A percentile compares a stretch with the other conserved stretches of the same genome.
These are phyloP conservation scores for Trididemnum nubilum DNA, from an alignment of 23 tunicate species.

Conservation along the genomic window DNA sequence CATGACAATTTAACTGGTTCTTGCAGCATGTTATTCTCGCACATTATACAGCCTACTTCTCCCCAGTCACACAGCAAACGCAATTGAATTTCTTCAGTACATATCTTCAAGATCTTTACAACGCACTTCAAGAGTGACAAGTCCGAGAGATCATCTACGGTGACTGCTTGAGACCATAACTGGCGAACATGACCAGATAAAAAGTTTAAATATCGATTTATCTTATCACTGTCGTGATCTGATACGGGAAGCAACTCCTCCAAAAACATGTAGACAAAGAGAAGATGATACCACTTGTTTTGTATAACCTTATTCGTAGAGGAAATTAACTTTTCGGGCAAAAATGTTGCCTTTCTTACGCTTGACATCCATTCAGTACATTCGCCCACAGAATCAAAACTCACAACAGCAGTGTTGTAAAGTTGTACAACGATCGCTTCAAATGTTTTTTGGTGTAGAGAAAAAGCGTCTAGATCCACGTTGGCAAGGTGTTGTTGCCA, in stretches of 20 bases:
- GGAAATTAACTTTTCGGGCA: conserved; percentile 22
- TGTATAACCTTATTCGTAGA: neutral
- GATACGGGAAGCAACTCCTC: conserved; percentile 57
- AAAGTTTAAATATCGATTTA: conserved; percentile 32
- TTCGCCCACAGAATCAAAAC: conserved; percentile 19
- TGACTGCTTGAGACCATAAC: conserved; percentile 41
- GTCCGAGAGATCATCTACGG: conserved; percentile 3
- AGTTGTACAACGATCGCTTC: neutral
- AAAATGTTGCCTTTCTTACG: conserved; percentile 21
- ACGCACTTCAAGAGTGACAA: conserved; percentile 28
- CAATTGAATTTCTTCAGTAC: conserved; percentile 35
- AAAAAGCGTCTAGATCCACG: too few species aligned
- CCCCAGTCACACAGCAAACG: conserved; percentile 50
- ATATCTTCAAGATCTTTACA: conserved; percentile 36
- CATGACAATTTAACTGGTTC: conserved; percentile 52
- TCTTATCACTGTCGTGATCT: neutral
- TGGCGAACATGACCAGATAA: conserved; percentile 36
- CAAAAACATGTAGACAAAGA: conserved; percentile 54
- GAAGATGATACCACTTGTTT: conserved; percentile 43
- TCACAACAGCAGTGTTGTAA: conserved; percentile 16
- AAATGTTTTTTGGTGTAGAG: neutral
- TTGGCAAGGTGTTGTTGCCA: too few species aligned
- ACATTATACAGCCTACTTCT: conserved; percentile 37
- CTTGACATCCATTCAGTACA: conserved; percentile 50
- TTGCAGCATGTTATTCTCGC: conserved; percentile 32